phyloP scores from a whole-genome alignment of 1,140 invertebrate species.

The Penaeus chinensis region DNA sequence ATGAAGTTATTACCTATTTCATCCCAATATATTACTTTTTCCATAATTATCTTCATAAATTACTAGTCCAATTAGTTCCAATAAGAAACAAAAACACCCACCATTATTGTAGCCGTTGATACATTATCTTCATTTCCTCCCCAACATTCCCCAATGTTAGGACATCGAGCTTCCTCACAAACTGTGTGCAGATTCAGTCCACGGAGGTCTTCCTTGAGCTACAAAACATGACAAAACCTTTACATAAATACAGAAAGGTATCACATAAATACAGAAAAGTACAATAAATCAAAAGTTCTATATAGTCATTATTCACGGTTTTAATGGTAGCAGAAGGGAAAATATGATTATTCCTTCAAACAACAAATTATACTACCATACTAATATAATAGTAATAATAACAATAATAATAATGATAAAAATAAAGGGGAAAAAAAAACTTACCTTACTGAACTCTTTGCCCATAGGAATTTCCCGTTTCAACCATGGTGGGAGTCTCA shows the following conservation, averaged over 20 bases:
- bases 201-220: conserved; percentile 88
- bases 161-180: conserved; percentile 98
- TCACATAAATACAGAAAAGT: not conserved
- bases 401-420: too few species aligned
- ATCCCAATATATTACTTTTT: too few species aligned
- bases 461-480: conserved; percentile 95
- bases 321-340: too few species aligned
- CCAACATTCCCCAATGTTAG: conserved; percentile 99
- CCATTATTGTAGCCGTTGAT: conserved; percentile 92
- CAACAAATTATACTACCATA: too few species aligned
- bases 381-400: too few species aligned
- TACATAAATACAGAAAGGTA: not conserved
- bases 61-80: not conserved
- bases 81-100: conserved; percentile 67
- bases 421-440: not conserved
- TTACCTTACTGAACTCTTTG: conserved; percentile 69
- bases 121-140: conserved; percentile 90
- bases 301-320: too few species aligned
- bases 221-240: not conserved
- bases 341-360: too few species aligned
- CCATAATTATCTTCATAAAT: too few species aligned
- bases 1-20: too few species aligned
- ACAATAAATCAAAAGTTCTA: not conserved
- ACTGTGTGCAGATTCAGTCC: conserved; percentile 95
- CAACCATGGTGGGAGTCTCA: conserved; percentile 95